phyloP scores from a whole-genome alignment of 2,888 invertebrate species.

The Cyaniris semiargus region DNA sequence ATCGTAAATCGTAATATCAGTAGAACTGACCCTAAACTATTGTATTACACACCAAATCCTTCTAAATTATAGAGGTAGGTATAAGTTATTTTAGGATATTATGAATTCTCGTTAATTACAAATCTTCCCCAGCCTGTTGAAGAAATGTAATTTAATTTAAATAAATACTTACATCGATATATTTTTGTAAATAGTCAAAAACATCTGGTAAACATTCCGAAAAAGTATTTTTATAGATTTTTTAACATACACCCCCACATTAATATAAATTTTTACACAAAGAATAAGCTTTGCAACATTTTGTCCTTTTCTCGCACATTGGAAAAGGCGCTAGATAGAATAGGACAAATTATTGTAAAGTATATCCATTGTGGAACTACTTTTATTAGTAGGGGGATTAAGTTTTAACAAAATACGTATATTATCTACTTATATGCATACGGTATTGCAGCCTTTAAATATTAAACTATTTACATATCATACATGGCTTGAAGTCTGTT shows the following conservation, averaged over 20 bases:
- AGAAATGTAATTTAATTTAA: background rate
- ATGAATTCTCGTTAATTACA: background rate
- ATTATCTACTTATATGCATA: conserved; percentile 40
- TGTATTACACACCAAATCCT: background rate
- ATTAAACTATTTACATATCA: conserved; percentile 43
- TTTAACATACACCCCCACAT: background rate
- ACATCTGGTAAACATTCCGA: background rate
- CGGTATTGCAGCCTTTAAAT: conserved; percentile 45
- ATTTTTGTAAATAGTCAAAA: background rate
- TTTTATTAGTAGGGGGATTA: background rate
- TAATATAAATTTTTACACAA: too few species aligned
- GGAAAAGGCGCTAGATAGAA: too few species aligned
- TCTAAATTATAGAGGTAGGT: background rate
- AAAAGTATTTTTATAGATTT: background rate
- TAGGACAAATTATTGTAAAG: background rate
- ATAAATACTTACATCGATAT: background rate
- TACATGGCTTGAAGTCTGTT: conserved; percentile 48
- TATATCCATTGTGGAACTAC: background rate
- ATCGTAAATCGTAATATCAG: background rate
- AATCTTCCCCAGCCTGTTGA: conserved; percentile 12
- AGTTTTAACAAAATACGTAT: background rate
- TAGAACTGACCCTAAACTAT: background rate
- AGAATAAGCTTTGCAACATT: background rate
- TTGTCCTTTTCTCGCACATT: background rate
- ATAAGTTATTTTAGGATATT: background rate